Conservation (phyloP, 2,888 invertebrate genomes). For the Auanema freiburgensis region DNA sequence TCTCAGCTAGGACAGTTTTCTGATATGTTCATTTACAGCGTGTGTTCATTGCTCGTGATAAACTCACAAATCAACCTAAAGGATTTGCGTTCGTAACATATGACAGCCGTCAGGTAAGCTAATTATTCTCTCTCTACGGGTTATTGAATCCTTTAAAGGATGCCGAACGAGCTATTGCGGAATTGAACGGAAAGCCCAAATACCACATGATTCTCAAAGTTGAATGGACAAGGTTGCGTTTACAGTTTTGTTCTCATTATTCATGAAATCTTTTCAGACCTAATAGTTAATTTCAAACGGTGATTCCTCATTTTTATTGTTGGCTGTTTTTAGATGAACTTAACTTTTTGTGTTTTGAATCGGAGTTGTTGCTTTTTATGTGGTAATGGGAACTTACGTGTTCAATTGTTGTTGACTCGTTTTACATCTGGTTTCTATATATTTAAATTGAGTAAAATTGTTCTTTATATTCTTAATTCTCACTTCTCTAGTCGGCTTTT, state of each 20-base stretch:
- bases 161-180: constrained; percentile 79
- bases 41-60: constrained; percentile 91
- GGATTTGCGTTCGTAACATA: constrained; percentile 99
- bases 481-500: background rate
- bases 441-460: constrained; percentile 10
- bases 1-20: background rate
- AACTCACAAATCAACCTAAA: constrained; percentile 69
- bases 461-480: background rate
- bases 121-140: background rate
- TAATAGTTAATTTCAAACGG: constrained; percentile 25
- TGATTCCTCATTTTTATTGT: constrained; percentile 12
- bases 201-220: constrained; percentile 96
- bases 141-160: constrained; percentile 23
- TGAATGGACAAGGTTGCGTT: constrained; percentile 57
- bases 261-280: constrained; percentile 8
- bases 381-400: background rate
- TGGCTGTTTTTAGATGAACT: constrained; percentile 3
- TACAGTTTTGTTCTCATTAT: constrained; percentile 2
- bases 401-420: constrained; percentile 9
- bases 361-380: background rate
- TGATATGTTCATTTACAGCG: constrained; percentile 71
- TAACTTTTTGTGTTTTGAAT: constrained; percentile 12
- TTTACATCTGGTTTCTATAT: constrained; percentile 12
- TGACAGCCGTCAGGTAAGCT: constrained; percentile 76
- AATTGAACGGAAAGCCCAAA: constrained; percentile 52